Conservation (phyloP, 2,113 vertebrate species). For the Dryoscopus gambensis region DNA sequence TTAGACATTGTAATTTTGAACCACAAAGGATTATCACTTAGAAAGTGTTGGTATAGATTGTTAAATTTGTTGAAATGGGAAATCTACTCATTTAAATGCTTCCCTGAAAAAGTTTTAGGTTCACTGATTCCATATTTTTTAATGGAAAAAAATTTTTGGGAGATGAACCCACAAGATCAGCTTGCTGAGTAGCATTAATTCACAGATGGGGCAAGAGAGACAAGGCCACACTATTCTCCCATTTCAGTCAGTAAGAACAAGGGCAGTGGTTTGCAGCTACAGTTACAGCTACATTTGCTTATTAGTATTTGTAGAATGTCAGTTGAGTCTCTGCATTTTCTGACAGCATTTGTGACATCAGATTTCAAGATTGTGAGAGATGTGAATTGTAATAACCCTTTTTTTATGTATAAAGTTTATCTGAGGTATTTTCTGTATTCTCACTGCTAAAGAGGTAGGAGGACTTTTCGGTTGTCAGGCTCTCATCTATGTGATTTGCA, state of each 20-base stretch:
- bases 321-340: not conserved
- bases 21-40: not conserved
- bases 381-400: not conserved
- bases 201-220: not conserved
- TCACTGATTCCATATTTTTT: not conserved
- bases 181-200: not conserved
- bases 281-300: not conserved
- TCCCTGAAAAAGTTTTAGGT: not conserved
- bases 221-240: not conserved
- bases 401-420: not conserved
- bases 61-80: not conserved
- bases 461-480: not conserved
- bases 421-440: not conserved
- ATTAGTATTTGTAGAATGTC: not conserved
- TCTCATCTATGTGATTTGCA: not conserved
- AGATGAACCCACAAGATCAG: not conserved
- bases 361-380: not conserved
- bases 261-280: not conserved
- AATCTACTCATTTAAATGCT: not conserved
- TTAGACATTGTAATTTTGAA: not conserved
- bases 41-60: not conserved
- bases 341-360: not conserved
- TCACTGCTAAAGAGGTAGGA: fast-evolving
- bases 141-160: not conserved
- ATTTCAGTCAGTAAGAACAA: not conserved